A percentile compares a stretch with the other conserved stretches of the same genome.
These are phyloP conservation scores for Hypena proboscidalis DNA, from an alignment of 2,888 invertebrate species.

Conservation along the genomic window DNA sequence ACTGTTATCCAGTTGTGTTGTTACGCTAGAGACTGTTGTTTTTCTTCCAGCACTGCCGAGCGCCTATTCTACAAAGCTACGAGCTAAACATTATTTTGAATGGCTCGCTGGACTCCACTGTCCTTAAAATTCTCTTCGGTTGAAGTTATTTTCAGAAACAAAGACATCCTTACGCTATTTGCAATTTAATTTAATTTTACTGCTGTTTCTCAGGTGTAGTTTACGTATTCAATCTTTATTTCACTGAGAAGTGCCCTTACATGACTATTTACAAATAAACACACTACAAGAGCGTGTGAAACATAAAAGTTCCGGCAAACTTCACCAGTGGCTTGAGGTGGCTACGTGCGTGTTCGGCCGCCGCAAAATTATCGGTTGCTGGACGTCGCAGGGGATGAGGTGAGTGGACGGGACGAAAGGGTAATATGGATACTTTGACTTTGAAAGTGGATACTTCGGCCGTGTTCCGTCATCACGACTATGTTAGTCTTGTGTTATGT, in stretches of 20 bases:
- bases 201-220: conserved; percentile 1
- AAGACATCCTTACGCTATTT: not conserved
- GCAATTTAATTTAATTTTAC: not conserved
- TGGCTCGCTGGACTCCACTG: not conserved
- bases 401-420: not conserved
- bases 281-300: conserved; percentile 34
- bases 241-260: conserved; percentile 18
- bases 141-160: not conserved
- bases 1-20: not conserved
- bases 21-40: not conserved
- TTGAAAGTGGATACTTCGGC: conserved; percentile 44
- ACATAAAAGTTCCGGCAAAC: conserved; percentile 43
- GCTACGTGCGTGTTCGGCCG: conserved; percentile 41
- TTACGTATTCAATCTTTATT: conserved; percentile 9
- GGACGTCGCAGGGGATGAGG: conserved; percentile 13
- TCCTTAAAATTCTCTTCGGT: not conserved
- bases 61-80: not conserved
- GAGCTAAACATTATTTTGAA: conserved; percentile 5
- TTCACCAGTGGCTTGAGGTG: conserved; percentile 36
- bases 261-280: conserved; percentile 39
- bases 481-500: conserved; percentile 28
- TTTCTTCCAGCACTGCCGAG: not conserved
- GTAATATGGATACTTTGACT: conserved; percentile 46
- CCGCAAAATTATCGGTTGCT: conserved; percentile 32
- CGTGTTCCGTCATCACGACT: conserved; percentile 34